A percentile compares a stretch with the other conserved stretches of the same genome.
These are phyloP conservation scores for Cyclophora punctaria DNA, from an alignment of 2,888 invertebrate genomes.

Conservation along the genomic window DNA sequence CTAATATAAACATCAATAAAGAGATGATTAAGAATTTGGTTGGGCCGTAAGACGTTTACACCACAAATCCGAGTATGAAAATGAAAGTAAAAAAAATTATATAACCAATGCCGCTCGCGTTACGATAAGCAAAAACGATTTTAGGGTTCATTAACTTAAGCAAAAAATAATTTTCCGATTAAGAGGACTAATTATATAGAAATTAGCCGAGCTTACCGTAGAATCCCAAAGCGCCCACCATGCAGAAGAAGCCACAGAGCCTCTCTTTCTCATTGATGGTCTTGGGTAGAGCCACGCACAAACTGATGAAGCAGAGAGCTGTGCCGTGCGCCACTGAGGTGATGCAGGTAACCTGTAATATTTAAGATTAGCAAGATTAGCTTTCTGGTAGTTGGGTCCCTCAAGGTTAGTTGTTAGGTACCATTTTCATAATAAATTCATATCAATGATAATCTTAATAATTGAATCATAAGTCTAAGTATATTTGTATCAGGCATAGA, in stretches of 20 bases:
- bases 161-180: too few relatives aligned
- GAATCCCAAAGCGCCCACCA: constrained; percentile 71
- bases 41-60: too few relatives aligned
- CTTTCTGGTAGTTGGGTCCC: neutral
- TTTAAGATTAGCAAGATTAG: neutral
- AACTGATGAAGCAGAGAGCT: constrained; percentile 58
- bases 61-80: neutral
- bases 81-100: neutral
- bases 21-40: too few relatives aligned
- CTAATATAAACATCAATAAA: too few relatives aligned
- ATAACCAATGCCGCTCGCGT: too few relatives aligned
- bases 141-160: too few relatives aligned
- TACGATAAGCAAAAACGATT: too few relatives aligned
- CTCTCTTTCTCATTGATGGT: constrained; percentile 55
- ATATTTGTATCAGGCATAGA: too few relatives aligned
- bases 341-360: constrained; percentile 41
- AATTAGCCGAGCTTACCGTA: constrained; percentile 55
- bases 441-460: too few relatives aligned
- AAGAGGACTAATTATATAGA: neutral
- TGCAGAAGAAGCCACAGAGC: constrained; percentile 58
- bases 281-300: constrained; percentile 58
- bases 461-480: too few relatives aligned
- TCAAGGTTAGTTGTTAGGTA: constrained; percentile 3
- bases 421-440: neutral
- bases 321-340: constrained; percentile 52